phyloP scores from a whole-genome alignment of 2,797 vertebrate species.

The Nannoperca obscura region DNA sequence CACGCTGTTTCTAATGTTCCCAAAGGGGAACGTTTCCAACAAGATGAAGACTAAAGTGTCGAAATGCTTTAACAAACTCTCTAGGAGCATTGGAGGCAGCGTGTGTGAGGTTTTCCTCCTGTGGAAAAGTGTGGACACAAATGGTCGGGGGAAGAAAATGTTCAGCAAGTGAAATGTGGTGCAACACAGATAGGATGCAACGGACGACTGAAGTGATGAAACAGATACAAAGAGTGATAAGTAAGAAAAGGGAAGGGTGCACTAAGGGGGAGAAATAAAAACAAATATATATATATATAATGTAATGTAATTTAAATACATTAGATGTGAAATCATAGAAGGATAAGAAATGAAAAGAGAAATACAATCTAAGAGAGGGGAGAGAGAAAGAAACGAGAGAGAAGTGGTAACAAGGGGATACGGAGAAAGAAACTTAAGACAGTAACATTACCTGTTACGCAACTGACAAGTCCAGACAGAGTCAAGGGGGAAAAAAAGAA shows the following conservation, averaged over 20 bases:
- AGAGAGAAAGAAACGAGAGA: conserved; percentile 8
- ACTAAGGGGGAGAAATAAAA: background rate
- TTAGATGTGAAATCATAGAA: conserved; percentile 23
- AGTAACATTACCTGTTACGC: conserved; percentile 86
- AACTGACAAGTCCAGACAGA: conserved; percentile 89
- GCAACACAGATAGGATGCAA: conserved; percentile 60
- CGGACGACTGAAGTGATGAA: conserved; percentile 36
- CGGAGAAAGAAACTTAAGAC: conserved; percentile 66
- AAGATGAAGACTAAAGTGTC: conserved; percentile 1
- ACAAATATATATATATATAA: too few species aligned
- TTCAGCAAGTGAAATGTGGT: conserved; percentile 46
- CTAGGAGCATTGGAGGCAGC: conserved; percentile 17
- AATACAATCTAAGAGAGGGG: conserved; percentile 3
- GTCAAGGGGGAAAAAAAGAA: conserved; percentile 67
- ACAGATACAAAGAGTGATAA: conserved; percentile 49
- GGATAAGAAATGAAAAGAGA: conserved; percentile 9
- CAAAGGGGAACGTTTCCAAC: background rate
- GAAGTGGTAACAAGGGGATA: conserved; percentile 47
- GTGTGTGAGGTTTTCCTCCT: conserved; percentile 11
- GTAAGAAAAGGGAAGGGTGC: conserved; percentile 15
- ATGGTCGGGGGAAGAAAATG: background rate
- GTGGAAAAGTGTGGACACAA: conserved; percentile 23
- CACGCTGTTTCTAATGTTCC: conserved; percentile 25
- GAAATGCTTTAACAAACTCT: background rate
- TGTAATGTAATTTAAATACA: too few species aligned